Evolutionary conservation across 64 coral and sea anemone species (phyloP).

Genomic region (Montipora cactus): DNA sequence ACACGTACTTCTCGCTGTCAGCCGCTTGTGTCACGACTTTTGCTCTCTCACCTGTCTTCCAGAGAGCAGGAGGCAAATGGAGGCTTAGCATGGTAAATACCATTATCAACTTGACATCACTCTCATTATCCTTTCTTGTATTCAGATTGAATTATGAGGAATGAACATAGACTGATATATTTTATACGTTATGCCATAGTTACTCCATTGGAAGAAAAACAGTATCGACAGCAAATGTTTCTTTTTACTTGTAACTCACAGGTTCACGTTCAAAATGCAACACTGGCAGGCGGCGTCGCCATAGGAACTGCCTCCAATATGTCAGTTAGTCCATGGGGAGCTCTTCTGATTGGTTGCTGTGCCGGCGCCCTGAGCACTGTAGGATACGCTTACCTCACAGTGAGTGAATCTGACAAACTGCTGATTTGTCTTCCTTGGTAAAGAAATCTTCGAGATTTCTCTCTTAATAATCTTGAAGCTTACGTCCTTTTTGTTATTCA

Average conservation of each 20-base stretch:
- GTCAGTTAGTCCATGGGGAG: conserved; percentile 90
- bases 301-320: conserved; percentile 92
- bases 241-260: conserved; percentile 1
- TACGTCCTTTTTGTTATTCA: background rate
- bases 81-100: conserved; percentile 86
- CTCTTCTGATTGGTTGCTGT: conserved; percentile 82
- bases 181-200: background rate
- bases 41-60: conserved; percentile 77
- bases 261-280: conserved; percentile 93
- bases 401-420: conserved; percentile 16
- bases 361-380: conserved; percentile 80
- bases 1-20: conserved; percentile 89
- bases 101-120: background rate
- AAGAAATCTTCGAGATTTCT: background rate
- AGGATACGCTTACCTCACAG: conserved; percentile 84
- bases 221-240: background rate
- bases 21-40: conserved; percentile 90
- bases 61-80: conserved; percentile 39
- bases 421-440: background rate
- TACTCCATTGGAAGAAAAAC: background rate
- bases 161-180: background rate
- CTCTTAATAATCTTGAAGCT: background rate
- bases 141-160: background rate
- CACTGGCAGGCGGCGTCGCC: conserved; percentile 93
- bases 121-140: background rate